Evolutionary conservation across 2,888 invertebrate species (phyloP).

Genomic region (Agrenia bidenticulata): DNA sequence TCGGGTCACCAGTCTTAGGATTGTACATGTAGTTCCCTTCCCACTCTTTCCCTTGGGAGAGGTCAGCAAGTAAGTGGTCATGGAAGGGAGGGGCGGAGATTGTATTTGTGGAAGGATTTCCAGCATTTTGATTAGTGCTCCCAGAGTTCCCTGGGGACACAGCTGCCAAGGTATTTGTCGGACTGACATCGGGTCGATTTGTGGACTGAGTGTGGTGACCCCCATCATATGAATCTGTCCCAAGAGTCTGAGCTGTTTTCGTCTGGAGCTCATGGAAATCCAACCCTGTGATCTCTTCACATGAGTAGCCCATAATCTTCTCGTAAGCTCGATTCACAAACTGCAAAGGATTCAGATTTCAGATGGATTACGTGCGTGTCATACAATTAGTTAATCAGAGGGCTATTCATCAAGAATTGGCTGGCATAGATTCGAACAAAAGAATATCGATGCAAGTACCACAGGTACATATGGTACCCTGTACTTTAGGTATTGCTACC

Average conservation of each 20-base stretch:
- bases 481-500: slow-evolving; percentile 5
- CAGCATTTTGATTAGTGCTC: too few relatives aligned
- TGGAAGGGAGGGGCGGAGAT: slow-evolving; percentile 52
- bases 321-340: slow-evolving; percentile 85
- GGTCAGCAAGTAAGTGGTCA: slow-evolving; percentile 64
- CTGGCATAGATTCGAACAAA: too few relatives aligned
- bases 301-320: slow-evolving; percentile 72
- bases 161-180: slow-evolving; percentile 1
- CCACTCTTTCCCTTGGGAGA: slow-evolving; percentile 72
- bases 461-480: too few relatives aligned
- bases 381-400: too few relatives aligned
- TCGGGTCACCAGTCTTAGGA: slow-evolving; percentile 75
- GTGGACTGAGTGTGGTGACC: neutral
- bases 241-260: slow-evolving; percentile 56
- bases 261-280: slow-evolving; percentile 63
- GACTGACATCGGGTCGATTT: neutral
- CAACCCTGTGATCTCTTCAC: slow-evolving; percentile 65
- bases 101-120: neutral
- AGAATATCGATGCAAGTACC: too few relatives aligned
- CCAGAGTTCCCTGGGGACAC: neutral
- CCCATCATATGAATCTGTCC: neutral
- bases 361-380: too few relatives aligned
- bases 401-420: too few relatives aligned
- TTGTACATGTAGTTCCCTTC: slow-evolving; percentile 72
- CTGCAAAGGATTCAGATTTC: slow-evolving; percentile 59